Conservation (phyloP, 1,140 invertebrate genomes). For the Bombus turneri region DNA sequence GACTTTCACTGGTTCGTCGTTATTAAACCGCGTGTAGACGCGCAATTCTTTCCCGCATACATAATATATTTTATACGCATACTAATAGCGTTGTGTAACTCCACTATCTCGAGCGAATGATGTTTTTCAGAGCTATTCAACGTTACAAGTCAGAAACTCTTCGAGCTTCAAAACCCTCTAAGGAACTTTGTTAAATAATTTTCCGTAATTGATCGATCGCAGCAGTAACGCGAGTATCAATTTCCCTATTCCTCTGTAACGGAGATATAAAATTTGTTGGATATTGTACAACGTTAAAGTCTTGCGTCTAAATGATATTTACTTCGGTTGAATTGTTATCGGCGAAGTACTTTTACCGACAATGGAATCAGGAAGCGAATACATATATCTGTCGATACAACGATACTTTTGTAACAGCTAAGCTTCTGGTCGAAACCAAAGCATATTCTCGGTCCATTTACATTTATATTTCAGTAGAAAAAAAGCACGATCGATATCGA, state of each 20-base stretch:
- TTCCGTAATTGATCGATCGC: not conserved
- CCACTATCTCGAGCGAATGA: slow-evolving; percentile 50
- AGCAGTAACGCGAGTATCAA: not conserved
- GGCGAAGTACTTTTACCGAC: not conserved
- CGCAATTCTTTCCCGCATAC: not conserved
- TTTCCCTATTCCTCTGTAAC: not conserved
- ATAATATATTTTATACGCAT: not conserved
- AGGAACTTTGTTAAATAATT: not conserved
- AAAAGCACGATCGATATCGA: too few relatives aligned
- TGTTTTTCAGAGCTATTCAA: slow-evolving; percentile 21
- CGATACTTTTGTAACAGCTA: not conserved
- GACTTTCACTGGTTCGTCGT: slow-evolving; percentile 56
- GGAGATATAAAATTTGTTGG: not conserved
- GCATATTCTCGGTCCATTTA: not conserved
- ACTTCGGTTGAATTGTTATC: not conserved
- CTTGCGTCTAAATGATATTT: not conserved
- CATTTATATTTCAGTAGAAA: too few relatives aligned
- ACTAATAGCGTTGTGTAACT: slow-evolving; percentile 2
- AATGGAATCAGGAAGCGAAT: not conserved
- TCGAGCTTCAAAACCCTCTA: not conserved
- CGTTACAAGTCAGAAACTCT: slow-evolving; percentile 39
- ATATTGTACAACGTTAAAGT: not conserved
- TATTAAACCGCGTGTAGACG: slow-evolving; percentile 36
- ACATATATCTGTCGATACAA: too few relatives aligned
- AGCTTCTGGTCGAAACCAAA: not conserved